Conservation (phyloP, 2,888 invertebrate genomes). For the Mechanitis mazaeus region DNA sequence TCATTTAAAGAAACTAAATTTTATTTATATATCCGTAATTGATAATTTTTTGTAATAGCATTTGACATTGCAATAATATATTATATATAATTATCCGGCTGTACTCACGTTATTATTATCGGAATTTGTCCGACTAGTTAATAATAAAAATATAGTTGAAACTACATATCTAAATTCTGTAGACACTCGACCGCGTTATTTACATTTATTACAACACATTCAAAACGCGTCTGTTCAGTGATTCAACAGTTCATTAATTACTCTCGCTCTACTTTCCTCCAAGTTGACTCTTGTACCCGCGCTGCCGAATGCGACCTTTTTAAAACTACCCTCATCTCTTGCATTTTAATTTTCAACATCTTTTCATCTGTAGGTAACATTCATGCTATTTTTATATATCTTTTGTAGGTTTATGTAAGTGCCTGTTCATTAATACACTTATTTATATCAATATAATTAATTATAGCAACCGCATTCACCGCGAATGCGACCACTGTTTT, state of each 20-base stretch:
- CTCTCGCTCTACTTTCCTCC: conserved; percentile 25
- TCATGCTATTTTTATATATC: neutral
- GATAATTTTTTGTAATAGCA: too few relatives aligned
- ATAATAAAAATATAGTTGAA: neutral
- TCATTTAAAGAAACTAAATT: neutral
- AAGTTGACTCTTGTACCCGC: conserved; percentile 12
- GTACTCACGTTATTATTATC: too few relatives aligned
- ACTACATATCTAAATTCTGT: neutral
- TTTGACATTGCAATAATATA: too few relatives aligned
- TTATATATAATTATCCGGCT: too few relatives aligned
- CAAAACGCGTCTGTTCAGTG: conserved; percentile 18
- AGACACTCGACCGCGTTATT: conserved; percentile 2
- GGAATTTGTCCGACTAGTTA: too few relatives aligned
- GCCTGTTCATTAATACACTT: too few relatives aligned
- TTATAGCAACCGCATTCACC: too few relatives aligned
- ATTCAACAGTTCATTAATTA: conserved; percentile 26
- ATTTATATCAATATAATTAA: too few relatives aligned
- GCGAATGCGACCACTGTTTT: too few relatives aligned
- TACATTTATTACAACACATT: conserved; percentile 11
- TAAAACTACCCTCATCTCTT: conserved; percentile 4
- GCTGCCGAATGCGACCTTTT: conserved; percentile 10
- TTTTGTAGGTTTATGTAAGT: too few relatives aligned
- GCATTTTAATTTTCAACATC: conserved; percentile 4
- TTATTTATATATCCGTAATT: neutral
- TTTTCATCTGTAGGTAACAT: conserved; percentile 4